These are phyloP conservation scores for Pegoplata infirma DNA, from an alignment of 2,888 invertebrate species.

Conservation along the genomic window DNA sequence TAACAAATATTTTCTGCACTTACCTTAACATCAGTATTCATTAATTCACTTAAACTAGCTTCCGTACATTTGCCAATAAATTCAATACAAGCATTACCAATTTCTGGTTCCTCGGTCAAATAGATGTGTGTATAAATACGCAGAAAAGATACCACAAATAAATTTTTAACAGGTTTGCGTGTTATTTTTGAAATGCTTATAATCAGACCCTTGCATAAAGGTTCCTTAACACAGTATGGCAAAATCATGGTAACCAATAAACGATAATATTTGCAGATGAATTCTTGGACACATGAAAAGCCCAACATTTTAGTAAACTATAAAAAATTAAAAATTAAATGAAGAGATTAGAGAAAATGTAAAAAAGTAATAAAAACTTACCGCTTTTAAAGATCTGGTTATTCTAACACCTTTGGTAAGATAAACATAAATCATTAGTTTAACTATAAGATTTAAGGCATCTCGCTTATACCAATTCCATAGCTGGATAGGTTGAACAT, in stretches of 20 bases:
- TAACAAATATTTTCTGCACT: too few relatives aligned
- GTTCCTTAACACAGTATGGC: constrained; percentile 80
- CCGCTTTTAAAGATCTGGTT: constrained; percentile 71
- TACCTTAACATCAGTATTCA: constrained; percentile 81
- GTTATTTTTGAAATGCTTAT: constrained; percentile 74
- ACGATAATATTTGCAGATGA: constrained; percentile 84
- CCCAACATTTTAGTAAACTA: constrained; percentile 83
- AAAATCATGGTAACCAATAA: constrained; percentile 83
- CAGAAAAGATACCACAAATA: constrained; percentile 83
- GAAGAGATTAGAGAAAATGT: neutral
- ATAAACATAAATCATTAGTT: constrained; percentile 71
- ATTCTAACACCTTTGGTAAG: constrained; percentile 71
- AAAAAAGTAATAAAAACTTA: constrained; percentile 60
- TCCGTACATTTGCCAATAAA: constrained; percentile 82
- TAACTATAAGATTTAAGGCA: constrained; percentile 72
- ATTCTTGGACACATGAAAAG: constrained; percentile 84
- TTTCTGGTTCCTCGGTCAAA: constrained; percentile 81
- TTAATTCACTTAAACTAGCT: constrained; percentile 80
- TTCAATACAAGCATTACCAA: constrained; percentile 81
- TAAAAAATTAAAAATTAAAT: constrained; percentile 31
- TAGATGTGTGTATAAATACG: constrained; percentile 85
- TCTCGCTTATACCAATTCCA: constrained; percentile 77
- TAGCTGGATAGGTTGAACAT: constrained; percentile 72
- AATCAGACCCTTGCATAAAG: constrained; percentile 80
- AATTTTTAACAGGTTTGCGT: constrained; percentile 78